Evolutionary conservation across 2,888 invertebrate species (phyloP).

Genomic region (Orthosia incerta): DNA sequence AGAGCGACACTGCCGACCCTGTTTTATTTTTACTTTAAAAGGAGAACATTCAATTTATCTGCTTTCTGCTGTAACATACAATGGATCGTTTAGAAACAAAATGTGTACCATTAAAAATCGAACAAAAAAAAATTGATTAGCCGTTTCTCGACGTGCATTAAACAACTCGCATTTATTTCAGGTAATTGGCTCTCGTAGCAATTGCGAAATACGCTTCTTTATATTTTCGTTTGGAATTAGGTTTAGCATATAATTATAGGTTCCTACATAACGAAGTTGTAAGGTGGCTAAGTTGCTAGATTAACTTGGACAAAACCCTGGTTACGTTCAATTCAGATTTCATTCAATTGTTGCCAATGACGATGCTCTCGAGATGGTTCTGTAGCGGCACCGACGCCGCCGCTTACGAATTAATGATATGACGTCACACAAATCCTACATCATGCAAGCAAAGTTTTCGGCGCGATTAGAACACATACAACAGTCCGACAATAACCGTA

Average conservation of each 20-base stretch:
- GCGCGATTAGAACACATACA: no score
- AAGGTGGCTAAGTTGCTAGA: background rate
- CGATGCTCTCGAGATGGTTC: no score
- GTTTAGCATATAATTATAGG: background rate
- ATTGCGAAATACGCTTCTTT: conserved; percentile 15
- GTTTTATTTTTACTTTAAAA: background rate
- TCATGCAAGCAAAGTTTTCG: no score
- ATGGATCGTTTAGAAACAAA: conserved; percentile 30
- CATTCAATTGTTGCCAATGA: no score
- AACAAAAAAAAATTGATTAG: conserved; percentile 29
- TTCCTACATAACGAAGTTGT: conserved; percentile 1
- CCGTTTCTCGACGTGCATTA: conserved; percentile 25
- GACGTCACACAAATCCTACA: no score
- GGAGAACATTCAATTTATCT: background rate
- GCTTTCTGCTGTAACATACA: conserved; percentile 11
- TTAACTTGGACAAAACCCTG: no score
- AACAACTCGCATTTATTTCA: conserved; percentile 13
- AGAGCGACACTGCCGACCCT: no score
- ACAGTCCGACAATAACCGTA: no score
- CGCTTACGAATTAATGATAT: no score
- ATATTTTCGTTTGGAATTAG: conserved; percentile 18
- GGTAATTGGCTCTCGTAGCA: conserved; percentile 25
- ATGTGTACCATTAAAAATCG: conserved; percentile 16
- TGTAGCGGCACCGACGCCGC: no score
- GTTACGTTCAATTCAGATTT: no score